Evolutionary conservation across 2,797 vertebrate genomes (phyloP).

Genomic region (Cryptoblepharus egeriae): DNA sequence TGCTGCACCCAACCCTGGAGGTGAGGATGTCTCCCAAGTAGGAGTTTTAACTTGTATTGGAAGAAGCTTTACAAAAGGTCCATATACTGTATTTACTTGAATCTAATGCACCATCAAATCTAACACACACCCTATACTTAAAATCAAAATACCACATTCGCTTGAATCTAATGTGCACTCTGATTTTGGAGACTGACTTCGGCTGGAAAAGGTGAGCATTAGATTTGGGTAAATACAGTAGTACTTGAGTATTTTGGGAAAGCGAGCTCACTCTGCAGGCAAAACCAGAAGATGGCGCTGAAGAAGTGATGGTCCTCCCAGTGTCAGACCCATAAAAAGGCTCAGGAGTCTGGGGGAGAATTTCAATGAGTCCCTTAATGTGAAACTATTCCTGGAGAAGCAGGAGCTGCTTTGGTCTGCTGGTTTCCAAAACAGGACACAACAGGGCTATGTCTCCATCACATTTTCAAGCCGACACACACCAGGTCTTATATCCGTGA

Average conservation of each 20-base stretch:
- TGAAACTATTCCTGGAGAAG: neutral
- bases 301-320: neutral
- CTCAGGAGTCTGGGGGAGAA: neutral
- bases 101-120: too few relatives aligned
- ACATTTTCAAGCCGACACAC: neutral
- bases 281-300: slow-evolving; percentile 2
- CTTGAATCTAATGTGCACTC: too few relatives aligned
- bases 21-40: neutral
- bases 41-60: neutral
- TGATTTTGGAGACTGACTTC: too few relatives aligned
- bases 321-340: neutral
- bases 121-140: too few relatives aligned
- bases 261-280: too few relatives aligned
- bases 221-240: too few relatives aligned
- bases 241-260: too few relatives aligned
- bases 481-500: too few relatives aligned
- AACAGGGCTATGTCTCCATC: too few relatives aligned
- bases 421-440: too few relatives aligned
- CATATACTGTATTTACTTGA: neutral
- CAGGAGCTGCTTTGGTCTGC: neutral
- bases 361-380: neutral
- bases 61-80: neutral
- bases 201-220: too few relatives aligned
- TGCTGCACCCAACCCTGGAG: neutral
- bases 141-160: too few relatives aligned